Base-by-base conservation (phyloP, 2,113 vertebrate genomes). In the Atractosteus spatula region DNA sequence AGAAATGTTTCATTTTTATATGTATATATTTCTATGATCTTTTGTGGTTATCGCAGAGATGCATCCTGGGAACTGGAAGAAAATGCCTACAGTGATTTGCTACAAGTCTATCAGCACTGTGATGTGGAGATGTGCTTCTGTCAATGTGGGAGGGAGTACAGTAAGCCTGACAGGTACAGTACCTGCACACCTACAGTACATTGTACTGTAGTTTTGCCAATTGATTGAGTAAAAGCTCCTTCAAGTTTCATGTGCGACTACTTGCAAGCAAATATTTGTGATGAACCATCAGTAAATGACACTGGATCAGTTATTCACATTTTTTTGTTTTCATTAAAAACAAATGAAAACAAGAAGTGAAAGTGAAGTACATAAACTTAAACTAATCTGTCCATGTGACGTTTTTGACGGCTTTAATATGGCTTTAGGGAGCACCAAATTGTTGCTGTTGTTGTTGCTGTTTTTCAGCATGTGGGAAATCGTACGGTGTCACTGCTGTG, bases 31-130 rank as follows among this genome's bases (percentile, higher is more conserved):
- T 62, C 41, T 71, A 7, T 43, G 29, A 29, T 29, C 29, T 29
- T 29, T 29, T 29, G 29, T 29, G 29, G 10, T 77, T 0, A 77
- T 80, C 83, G 71, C 78, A 99, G 97, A 86, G 97, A 99, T 91
- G 97, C 97, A 0, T 98, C 97, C 12, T 99, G 97, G 97, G 97
- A 99, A 86, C 85, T 98, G 84, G 97, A 99, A 80, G 92, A 95
- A 68, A 96, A 99, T 68, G 97, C 97, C 0, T 99, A 91, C 80
- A 89, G 94, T 55, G 97, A 99, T 0, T 90, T 99, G 78, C 78
- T 99, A 78, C 92, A 95, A 12, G 92, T 92, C 74, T 92, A 99
- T 51, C 85, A 88, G 61, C 92, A 74, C 69, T 99, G 97, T 77
- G 97, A 99, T 63, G 83, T 91, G 44, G 80, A 67, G 69, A 87